Evolutionary conservation across 2,797 vertebrate genomes (phyloP), one percentile per base, ranked within the genome.

Genomic region (Buphagus erythrorhynchus): DNA sequence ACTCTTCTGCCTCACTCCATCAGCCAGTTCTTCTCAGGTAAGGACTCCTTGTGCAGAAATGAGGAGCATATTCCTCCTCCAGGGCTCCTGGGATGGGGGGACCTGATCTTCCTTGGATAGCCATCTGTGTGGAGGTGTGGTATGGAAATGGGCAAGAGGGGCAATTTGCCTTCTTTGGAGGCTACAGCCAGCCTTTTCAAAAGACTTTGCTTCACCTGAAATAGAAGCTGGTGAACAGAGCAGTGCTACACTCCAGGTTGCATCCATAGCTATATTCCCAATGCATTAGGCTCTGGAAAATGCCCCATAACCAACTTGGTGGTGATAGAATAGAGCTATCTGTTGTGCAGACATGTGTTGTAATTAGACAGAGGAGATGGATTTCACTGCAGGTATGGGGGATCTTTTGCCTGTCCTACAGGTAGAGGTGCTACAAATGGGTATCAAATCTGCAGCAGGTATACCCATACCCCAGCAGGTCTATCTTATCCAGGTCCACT

Each of bases 21-120:
- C 78, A 99, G 98, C 79, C 99, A 99, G 96, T 99, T 99, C 98
- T 99, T 99, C 97, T 99, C 99, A 91, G 99, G 99, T 99, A 98
- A 99, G 99, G 62, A 90, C 62, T 80, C 33, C 61, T 81, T 86
- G 48, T 58, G 83, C 4, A 3, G 61, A 81, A 25, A 55, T 46
- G 38, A 81, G 52, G 40, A 84, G 19, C 2, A 0, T 29, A 16
- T 72, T 85, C 48, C 59, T 83, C 26, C 54, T 61, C 67, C 68
- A 24, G 48, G 63, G 54, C 35, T 62, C 28, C 25, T 2, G 9
- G 10, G 31, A 6, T 9, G 4, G 54, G 35, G 59, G 31, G 10
- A 43, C 11, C 5, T 33, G 46, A 42, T 72, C 26, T 77, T 85
- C 52, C 33, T 48, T 5, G 4, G 57, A 16, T 24, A 86, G 35